Percentiles rank a stretch among this genome's conserved stretches.
Evolutionary conservation across 64 coral and sea anemone species (phyloP).

Genomic region (Porites australiensis): DNA sequence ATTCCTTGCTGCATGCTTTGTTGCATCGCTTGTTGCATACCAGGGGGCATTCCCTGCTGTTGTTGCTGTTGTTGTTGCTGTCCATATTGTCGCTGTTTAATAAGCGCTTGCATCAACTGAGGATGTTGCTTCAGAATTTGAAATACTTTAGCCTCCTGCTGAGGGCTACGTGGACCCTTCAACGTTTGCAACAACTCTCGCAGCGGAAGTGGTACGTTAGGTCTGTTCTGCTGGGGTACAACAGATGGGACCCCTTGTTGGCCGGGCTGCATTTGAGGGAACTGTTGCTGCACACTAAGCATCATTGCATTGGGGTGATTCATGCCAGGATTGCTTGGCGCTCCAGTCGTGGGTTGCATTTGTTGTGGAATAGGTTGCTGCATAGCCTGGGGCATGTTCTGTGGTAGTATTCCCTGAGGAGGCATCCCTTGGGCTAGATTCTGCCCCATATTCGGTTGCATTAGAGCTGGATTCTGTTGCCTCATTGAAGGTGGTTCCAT

Average conservation of each 20-base stretch:
- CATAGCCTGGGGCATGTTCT: constrained; percentile 25
- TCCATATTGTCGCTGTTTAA: constrained; percentile 69
- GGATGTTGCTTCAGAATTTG: constrained; percentile 89
- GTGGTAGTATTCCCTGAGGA: constrained; percentile 22
- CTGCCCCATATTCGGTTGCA: constrained; percentile 23
- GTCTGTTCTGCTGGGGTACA: constrained; percentile 65
- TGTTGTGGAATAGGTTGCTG: constrained; percentile 49
- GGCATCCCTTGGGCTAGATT: constrained; percentile 19
- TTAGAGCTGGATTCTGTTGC: constrained; percentile 35
- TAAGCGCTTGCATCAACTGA: no score
- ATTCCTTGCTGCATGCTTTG: constrained; percentile 75
- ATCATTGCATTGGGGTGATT: constrained; percentile 42
- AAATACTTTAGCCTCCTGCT: constrained; percentile 85
- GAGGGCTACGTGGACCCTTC: constrained; percentile 61
- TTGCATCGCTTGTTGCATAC: constrained; percentile 71
- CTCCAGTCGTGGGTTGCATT: constrained; percentile 46
- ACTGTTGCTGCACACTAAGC: no score
- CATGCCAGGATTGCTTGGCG: constrained; percentile 22
- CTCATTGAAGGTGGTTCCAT: constrained; percentile 42
- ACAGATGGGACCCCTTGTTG: constrained; percentile 60
- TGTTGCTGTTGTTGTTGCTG: constrained; percentile 80
- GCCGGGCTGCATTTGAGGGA: constrained; percentile 29
- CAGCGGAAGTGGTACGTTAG: constrained; percentile 65
- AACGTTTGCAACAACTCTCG: constrained; percentile 79
- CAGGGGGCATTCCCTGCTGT: constrained; percentile 48